A percentile compares a stretch with the other conserved stretches of the same genome.
Evolutionary conservation across 2,888 invertebrate genomes (phyloP).

Genomic region (Phrixothrix hirtus): DNA sequence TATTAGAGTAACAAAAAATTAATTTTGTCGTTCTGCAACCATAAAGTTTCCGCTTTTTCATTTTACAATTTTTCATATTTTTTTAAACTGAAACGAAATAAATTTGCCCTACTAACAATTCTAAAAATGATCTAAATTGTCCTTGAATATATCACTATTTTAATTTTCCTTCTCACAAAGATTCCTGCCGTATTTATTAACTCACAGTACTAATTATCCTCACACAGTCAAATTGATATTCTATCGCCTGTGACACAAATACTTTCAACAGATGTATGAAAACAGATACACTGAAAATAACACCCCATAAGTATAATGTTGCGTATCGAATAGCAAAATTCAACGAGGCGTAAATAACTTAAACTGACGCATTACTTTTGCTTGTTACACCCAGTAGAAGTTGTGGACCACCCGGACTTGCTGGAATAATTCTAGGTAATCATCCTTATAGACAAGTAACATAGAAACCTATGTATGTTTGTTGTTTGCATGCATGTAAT

Average conservation of each 20-base stretch:
- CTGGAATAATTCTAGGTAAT: conserved; percentile 16
- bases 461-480: conserved; percentile 2
- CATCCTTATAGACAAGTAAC: not conserved
- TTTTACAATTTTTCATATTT: no score
- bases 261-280: conserved; percentile 25
- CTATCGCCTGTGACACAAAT: not conserved
- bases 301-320: conserved; percentile 36
- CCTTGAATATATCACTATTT: no score
- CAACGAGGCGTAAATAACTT: conserved; percentile 33
- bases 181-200: not conserved
- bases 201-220: not conserved
- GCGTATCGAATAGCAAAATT: conserved; percentile 31
- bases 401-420: conserved; percentile 33
- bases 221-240: not conserved
- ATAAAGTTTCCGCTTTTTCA: no score
- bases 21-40: no score
- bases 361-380: conserved; percentile 33
- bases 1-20: no score
- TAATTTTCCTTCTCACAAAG: no score
- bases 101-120: no score
- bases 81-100: no score
- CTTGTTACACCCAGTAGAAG: conserved; percentile 34
- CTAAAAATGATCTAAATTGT: no score
- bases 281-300: conserved; percentile 34
- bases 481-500: conserved; percentile 7